phyloP scores from a whole-genome alignment of 2,113 vertebrate species.

The Macaca fascicularis region DNA sequence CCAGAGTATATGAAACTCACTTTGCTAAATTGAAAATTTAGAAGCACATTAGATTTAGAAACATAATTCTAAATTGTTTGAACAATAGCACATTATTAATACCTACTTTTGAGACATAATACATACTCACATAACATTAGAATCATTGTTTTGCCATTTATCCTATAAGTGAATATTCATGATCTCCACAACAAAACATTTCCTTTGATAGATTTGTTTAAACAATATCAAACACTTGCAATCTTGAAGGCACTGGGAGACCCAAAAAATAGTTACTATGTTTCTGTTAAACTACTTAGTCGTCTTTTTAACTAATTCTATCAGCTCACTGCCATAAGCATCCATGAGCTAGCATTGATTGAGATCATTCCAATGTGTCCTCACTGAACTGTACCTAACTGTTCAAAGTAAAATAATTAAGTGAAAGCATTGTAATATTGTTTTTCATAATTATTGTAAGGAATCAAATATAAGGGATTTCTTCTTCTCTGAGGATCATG shows the following conservation, averaged over 20 bases:
- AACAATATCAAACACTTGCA: background rate
- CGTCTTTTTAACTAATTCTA: background rate
- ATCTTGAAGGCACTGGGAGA: background rate
- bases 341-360: background rate
- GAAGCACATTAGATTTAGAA: too few relatives aligned
- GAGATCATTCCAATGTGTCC: background rate
- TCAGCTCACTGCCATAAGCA: background rate
- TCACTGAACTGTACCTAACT: background rate
- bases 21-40: background rate
- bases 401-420: slow-evolving; percentile 14
- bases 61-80: background rate
- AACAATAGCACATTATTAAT: background rate
- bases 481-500: slow-evolving; percentile 31
- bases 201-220: slow-evolving; percentile 7
- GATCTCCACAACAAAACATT: background rate
- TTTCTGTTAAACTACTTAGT: slow-evolving; percentile 3
- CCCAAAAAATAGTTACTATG: background rate
- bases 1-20: background rate
- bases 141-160: background rate
- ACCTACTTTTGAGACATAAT: background rate
- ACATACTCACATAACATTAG: background rate
- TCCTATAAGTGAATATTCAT: background rate
- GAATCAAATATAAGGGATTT: background rate
- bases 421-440: background rate
- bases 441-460: slow-evolving; percentile 7